These are phyloP conservation scores for Oreortyx pictus DNA, from an alignment of 2,797 vertebrate species.

Conservation along the genomic window DNA sequence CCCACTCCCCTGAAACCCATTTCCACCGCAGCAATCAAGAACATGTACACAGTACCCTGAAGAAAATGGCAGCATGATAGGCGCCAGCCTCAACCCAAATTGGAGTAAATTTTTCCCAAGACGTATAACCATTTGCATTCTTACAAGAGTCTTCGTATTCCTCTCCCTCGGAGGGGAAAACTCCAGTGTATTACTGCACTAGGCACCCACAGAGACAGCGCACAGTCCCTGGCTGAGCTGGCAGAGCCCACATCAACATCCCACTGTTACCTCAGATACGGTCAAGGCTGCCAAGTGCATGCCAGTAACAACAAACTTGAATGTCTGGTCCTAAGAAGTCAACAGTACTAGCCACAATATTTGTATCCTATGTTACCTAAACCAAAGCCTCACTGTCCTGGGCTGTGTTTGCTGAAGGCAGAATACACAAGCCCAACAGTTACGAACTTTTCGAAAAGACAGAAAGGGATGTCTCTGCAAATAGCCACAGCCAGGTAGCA, in stretches of 20 bases:
- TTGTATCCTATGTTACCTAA: not conserved
- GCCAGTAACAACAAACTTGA: not conserved
- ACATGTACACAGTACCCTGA: not conserved
- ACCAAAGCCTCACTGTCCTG: not conserved
- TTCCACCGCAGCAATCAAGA: not conserved
- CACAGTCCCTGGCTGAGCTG: not conserved
- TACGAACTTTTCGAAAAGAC: too few species aligned
- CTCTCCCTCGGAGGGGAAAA: fast-evolving
- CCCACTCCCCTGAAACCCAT: not conserved
- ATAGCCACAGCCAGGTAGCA: not conserved
- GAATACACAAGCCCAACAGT: not conserved
- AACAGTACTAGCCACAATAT: fast-evolving
- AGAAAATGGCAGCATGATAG: not conserved
- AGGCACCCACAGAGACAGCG: not conserved
- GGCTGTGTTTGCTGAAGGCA: not conserved
- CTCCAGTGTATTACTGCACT: fast-evolving
- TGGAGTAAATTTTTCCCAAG: not conserved
- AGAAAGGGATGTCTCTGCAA: not conserved
- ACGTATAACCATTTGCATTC: not conserved
- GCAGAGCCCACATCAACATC: not conserved
- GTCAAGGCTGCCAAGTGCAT: not conserved
- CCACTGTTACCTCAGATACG: not conserved
- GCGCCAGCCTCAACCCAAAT: not conserved
- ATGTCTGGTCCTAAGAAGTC: not conserved
- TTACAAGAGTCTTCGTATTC: not conserved